phyloP scores from a whole-genome alignment of 2,888 invertebrate genomes.

The Sesia apiformis region DNA sequence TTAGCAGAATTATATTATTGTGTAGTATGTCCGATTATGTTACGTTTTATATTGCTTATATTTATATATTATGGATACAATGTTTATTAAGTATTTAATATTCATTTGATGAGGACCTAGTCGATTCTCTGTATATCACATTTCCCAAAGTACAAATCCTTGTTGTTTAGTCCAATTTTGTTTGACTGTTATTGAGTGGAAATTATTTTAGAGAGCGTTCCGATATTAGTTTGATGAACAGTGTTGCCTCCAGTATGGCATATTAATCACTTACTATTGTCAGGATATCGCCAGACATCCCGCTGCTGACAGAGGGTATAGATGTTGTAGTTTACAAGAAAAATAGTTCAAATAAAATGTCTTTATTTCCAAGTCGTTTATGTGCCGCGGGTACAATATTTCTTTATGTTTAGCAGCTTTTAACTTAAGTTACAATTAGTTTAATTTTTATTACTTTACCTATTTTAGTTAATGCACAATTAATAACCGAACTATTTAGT shows the following conservation, averaged over 20 bases:
- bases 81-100: conserved; percentile 73
- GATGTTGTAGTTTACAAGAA: conserved; percentile 22
- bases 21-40: conserved; percentile 72
- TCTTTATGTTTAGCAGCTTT: conserved; percentile 49
- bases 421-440: conserved; percentile 52
- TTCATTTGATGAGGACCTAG: conserved; percentile 75
- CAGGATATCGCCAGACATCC: neutral
- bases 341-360: conserved; percentile 40
- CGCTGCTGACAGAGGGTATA: conserved; percentile 12
- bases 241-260: too few species aligned
- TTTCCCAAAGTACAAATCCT: conserved; percentile 76
- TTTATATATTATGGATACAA: conserved; percentile 68
- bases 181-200: conserved; percentile 71
- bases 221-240: too few species aligned
- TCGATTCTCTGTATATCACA: conserved; percentile 75
- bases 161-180: conserved; percentile 77
- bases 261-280: too few species aligned
- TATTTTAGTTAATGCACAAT: conserved; percentile 62
- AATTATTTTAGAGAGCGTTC: conserved; percentile 60
- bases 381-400: conserved; percentile 29
- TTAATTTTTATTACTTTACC: conserved; percentile 50
- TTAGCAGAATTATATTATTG: conserved; percentile 73
- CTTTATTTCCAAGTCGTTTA: conserved; percentile 30
- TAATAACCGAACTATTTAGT: conserved; percentile 47
- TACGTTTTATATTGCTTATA: conserved; percentile 75